These are phyloP conservation scores for Protosalanx chinensis DNA, from an alignment of 2,797 vertebrate genomes.

Conservation along the genomic window DNA sequence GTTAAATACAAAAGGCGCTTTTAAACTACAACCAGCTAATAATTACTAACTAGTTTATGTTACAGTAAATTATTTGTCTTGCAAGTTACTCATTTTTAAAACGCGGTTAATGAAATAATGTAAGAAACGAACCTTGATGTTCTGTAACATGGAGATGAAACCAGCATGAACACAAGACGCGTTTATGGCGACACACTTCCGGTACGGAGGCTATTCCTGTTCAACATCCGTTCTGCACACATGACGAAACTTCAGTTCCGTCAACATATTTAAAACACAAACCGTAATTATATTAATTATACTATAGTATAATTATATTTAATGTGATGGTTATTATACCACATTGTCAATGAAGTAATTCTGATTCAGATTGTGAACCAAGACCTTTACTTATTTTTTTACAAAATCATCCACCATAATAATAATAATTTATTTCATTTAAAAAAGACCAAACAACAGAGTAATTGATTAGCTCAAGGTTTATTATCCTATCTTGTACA, in stretches of 20 bases:
- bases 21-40: background rate
- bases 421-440: too few species aligned
- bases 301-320: too few species aligned
- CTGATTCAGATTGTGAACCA: too few species aligned
- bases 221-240: background rate
- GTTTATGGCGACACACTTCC: slow-evolving; percentile 55
- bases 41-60: background rate
- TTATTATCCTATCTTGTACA: background rate
- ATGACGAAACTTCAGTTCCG: background rate
- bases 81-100: background rate
- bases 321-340: too few species aligned
- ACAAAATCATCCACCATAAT: too few species aligned
- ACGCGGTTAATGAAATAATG: background rate
- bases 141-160: slow-evolving; percentile 33
- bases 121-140: slow-evolving; percentile 42
- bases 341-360: too few species aligned
- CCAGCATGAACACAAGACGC: slow-evolving; percentile 60
- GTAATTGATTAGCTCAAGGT: too few species aligned
- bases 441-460: too few species aligned
- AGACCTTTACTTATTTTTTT: too few species aligned
- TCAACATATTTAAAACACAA: too few species aligned
- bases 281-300: too few species aligned
- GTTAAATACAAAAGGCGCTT: background rate
- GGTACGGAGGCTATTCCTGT: slow-evolving; percentile 34
- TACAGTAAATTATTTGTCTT: background rate